A percentile compares a stretch with the other conserved stretches of the same genome.
Evolutionary conservation across 2,888 invertebrate species (phyloP).

Genomic region (Tetragonula carbonaria): DNA sequence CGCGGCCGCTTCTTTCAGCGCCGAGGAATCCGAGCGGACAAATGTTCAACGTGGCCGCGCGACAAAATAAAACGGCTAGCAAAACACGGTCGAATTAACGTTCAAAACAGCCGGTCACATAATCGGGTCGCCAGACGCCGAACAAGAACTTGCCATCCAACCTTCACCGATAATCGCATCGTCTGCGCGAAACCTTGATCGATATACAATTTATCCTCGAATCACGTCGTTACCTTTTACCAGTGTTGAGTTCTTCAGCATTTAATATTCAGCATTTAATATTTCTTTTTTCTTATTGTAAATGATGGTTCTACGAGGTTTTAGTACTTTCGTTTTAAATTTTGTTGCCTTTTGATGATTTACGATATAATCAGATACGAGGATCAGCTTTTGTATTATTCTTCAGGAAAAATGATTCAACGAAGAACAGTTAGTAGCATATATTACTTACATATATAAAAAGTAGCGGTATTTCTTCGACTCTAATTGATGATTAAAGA

Average conservation of each 20-base stretch:
- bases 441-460: neutral
- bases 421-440: neutral
- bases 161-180: conserved; percentile 57
- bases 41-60: conserved; percentile 21
- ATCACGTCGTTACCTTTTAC: neutral
- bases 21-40: conserved; percentile 45
- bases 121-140: conserved; percentile 79
- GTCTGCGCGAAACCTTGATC: conserved; percentile 8
- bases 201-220: conserved; percentile 8
- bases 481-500: neutral
- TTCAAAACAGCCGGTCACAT: conserved; percentile 42
- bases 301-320: neutral
- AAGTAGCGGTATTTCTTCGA: conserved; percentile 9
- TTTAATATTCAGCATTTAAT: neutral
- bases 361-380: neutral
- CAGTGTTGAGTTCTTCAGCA: neutral
- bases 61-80: conserved; percentile 36
- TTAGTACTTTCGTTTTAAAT: neutral
- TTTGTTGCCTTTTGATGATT: neutral
- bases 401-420: no score
- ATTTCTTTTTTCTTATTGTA: neutral
- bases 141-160: conserved; percentile 72
- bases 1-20: conserved; percentile 3
- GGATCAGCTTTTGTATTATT: neutral
- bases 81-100: conserved; percentile 62